Evolutionary conservation across 2,797 vertebrate genomes (phyloP).

Genomic region (Lophius americanus): DNA sequence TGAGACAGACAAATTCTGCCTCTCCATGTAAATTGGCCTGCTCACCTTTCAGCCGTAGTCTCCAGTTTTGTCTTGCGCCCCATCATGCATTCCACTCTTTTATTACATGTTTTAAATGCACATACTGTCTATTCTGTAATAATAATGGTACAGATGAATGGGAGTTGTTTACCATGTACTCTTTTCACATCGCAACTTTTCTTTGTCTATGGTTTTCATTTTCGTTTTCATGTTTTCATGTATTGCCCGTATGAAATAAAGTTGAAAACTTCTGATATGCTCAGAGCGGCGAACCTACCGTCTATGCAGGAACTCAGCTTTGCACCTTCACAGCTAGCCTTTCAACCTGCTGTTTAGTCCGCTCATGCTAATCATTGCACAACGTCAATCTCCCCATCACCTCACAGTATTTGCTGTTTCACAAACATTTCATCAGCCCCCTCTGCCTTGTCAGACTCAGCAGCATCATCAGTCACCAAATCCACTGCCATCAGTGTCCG

Average conservation of each 20-base stretch:
- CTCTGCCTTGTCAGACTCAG: too few relatives aligned
- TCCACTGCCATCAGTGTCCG: too few relatives aligned
- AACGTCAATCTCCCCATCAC: too few relatives aligned
- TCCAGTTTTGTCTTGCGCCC: constrained; percentile 38
- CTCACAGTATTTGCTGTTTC: too few relatives aligned
- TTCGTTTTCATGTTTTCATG: constrained; percentile 18
- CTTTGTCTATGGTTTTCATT: too few relatives aligned
- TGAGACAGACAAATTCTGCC: constrained; percentile 56
- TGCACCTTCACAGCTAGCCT: too few relatives aligned
- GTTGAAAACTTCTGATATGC: not conserved
- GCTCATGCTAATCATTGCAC: too few relatives aligned
- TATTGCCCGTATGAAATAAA: constrained; percentile 28
- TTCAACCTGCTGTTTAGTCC: too few relatives aligned
- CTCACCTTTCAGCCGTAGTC: constrained; percentile 69
- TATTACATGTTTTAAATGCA: constrained; percentile 14
- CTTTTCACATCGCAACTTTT: constrained; percentile 17
- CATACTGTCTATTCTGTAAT: constrained; percentile 6
- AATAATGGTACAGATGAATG: constrained; percentile 1
- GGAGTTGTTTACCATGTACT: constrained; percentile 26
- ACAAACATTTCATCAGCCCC: too few relatives aligned
- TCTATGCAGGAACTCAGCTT: too few relatives aligned
- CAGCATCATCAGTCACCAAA: too few relatives aligned
- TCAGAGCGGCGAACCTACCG: too few relatives aligned
- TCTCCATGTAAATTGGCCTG: constrained; percentile 38
- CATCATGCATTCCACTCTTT: constrained; percentile 18